Evolutionary conservation across 2,888 invertebrate genomes (phyloP).

Genomic region (Conus canariensis): DNA sequence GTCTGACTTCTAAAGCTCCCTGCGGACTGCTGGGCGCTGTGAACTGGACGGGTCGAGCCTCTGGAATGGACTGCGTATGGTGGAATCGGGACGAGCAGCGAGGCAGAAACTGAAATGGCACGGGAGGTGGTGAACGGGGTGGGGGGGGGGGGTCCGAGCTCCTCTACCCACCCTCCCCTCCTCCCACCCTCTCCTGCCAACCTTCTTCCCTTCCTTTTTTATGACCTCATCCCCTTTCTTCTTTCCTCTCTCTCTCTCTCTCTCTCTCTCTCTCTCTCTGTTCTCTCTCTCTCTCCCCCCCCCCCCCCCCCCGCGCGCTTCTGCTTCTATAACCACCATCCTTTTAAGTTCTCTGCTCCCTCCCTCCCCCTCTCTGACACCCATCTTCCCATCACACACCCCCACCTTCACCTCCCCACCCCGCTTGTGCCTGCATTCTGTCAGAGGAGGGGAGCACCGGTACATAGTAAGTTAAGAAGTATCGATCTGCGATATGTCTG

Average conservation of each 20-base stretch:
- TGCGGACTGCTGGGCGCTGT: no score
- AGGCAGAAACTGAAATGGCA: no score
- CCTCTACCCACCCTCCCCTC: no score
- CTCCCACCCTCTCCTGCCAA: no score
- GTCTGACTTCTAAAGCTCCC: no score
- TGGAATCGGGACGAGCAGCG: no score
- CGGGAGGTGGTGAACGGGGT: no score
- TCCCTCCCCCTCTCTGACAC: not conserved
- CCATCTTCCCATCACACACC: not conserved
- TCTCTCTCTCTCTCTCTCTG: not conserved
- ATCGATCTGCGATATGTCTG: slow-evolving; percentile 5
- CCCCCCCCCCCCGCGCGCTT: not conserved
- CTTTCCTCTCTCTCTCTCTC: not conserved
- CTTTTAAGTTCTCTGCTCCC: not conserved
- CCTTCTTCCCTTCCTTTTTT: not conserved
- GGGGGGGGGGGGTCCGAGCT: no score
- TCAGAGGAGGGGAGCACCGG: not conserved
- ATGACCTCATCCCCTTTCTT: not conserved
- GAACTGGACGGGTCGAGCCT: no score
- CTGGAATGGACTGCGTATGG: no score
- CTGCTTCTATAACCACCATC: not conserved
- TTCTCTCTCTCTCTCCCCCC: not conserved
- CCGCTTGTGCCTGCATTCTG: not conserved
- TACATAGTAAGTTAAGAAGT: not conserved
- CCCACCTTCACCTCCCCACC: not conserved